phyloP scores from a whole-genome alignment of 2,888 invertebrate genomes.

The Schrankia costaestrigalis region DNA sequence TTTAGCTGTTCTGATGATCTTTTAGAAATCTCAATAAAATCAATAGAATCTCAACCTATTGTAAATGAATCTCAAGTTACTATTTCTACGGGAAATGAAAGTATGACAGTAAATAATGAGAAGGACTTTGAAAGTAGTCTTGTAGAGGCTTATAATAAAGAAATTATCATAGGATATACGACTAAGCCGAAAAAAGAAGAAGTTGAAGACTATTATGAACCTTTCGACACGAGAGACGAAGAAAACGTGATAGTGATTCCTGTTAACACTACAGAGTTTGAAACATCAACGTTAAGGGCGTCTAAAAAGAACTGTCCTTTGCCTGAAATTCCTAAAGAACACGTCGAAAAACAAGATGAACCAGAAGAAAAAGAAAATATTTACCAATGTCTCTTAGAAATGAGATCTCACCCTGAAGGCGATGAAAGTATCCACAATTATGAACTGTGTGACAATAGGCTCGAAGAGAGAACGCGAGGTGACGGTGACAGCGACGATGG shows the following conservation, averaged over 20 bases:
- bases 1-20: conserved; percentile 39
- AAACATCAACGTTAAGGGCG: conserved; percentile 26
- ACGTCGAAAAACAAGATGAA: conserved; percentile 25
- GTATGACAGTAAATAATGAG: conserved; percentile 38
- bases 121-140: conserved; percentile 70
- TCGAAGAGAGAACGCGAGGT: conserved; percentile 69
- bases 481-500: conserved; percentile 75
- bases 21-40: conserved; percentile 35
- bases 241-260: conserved; percentile 61
- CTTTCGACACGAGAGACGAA: conserved; percentile 59
- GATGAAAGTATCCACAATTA: conserved; percentile 78
- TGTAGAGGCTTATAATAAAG: conserved; percentile 70
- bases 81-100: too few species aligned
- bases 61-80: conserved; percentile 46
- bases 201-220: conserved; percentile 72
- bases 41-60: conserved; percentile 49
- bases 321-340: conserved; percentile 69
- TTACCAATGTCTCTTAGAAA: conserved; percentile 71
- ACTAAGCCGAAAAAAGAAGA: conserved; percentile 50
- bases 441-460: conserved; percentile 68
- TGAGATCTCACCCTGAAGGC: conserved; percentile 73
- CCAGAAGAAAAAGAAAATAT: conserved; percentile 54
- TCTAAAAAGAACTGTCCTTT: conserved; percentile 74
- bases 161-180: conserved; percentile 61
- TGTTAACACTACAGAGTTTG: conserved; percentile 47